Evolutionary conservation across 2,113 vertebrate genomes (phyloP), one percentile per base, ranked within the genome.

Genomic region (Puffinus mauretanicus): DNA sequence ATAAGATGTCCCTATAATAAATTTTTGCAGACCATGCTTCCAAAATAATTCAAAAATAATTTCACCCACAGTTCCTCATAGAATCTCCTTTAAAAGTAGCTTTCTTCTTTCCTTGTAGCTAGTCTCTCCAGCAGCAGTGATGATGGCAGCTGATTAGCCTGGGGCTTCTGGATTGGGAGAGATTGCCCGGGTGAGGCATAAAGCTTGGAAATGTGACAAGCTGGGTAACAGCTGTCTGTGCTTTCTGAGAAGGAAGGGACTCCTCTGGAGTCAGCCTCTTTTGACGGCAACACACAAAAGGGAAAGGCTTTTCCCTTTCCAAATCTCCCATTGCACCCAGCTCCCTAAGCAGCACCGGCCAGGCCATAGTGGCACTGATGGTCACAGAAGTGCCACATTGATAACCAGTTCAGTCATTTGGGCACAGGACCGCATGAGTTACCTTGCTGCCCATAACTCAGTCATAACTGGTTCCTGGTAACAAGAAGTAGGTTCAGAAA

Each of bases 151-250:
- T 82, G 18, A 22, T 29, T 46, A 47, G 11, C 8, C 46, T 34
- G 36, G 7, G 21, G 10, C 40, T 70, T 87, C 57, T 61, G 46
- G 27, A 38, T 80, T 32, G n/a, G 40, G 32, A 87, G 21, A 44
- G 69, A 49, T 24, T 49, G 13, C 36, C 21, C 8, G 2, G 15
- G 13, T 49, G 40, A 88, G 40, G 17, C 1, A 2, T 18, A 54
- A 70, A 51, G 7, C 51, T 60, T 67, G 61, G 66, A 88, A 66
- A 62, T 0, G 0, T 21, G 57, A 58, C 13, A 27, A 73, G 9
- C 15, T 58, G 36, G 22, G 17, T 36, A 85, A n/a, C 0, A 8
- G 10, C 47, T 78, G 11, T 8, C 36, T 64, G 30, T 0, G 0
- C 7, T 65, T 64, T n/a, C 67, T 55, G 47, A 51, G 51, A 49